A percentile compares a stretch with the other conserved stretches of the same genome.
Evolutionary conservation across 2,797 vertebrate species (phyloP).

Genomic region (Anomalospiza imberbis): DNA sequence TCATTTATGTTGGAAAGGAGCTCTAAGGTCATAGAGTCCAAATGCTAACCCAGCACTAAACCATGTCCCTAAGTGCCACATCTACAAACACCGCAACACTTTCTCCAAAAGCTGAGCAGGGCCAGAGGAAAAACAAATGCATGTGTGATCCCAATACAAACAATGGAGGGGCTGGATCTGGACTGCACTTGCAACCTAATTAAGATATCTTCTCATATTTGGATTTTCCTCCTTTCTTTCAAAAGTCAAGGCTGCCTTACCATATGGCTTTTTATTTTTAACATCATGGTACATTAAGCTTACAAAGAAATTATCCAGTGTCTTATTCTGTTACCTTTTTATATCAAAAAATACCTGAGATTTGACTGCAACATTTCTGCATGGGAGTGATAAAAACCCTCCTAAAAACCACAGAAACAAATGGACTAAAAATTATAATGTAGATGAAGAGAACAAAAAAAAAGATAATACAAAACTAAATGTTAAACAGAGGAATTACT

Average conservation of each 20-base stretch:
- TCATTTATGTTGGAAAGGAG: not conserved
- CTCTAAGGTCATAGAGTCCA: not conserved
- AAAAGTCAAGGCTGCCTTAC: not conserved
- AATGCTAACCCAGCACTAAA: not conserved
- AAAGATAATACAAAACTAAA: not conserved
- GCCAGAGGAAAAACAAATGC: not conserved
- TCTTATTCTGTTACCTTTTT: not conserved
- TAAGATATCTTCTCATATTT: not conserved
- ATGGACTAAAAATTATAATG: not conserved
- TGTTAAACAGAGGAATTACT: not conserved
- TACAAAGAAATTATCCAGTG: not conserved
- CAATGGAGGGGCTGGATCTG: rapidly evolving
- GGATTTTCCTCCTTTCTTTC: not conserved
- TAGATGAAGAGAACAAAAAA: not conserved
- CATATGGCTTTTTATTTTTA: not conserved
- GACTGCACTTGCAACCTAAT: not conserved
- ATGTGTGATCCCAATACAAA: not conserved
- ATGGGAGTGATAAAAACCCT: not conserved
- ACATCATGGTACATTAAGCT: not conserved
- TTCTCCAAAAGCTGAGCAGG: not conserved
- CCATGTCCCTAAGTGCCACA: not conserved
- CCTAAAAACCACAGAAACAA: not conserved
- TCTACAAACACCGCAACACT: not conserved
- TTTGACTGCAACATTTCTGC: not conserved
- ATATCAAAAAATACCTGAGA: not conserved